Conservation (phyloP, 2,797 vertebrate genomes). For the Luscinia megarhynchos region DNA sequence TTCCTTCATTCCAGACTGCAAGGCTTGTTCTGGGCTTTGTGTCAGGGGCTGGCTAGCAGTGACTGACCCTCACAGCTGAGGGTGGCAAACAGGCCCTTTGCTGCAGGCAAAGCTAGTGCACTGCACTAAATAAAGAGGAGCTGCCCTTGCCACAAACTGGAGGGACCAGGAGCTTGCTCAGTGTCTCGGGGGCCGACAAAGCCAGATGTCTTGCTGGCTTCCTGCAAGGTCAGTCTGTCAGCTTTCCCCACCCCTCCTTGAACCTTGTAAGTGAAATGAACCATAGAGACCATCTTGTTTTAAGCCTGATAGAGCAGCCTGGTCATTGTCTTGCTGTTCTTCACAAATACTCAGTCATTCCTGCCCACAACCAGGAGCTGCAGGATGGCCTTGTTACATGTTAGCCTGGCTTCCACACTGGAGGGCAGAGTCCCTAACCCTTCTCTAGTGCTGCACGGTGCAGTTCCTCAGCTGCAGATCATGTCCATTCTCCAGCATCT, state of each 20-base stretch:
- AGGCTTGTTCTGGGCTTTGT: not conserved
- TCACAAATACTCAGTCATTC: not conserved
- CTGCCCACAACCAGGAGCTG: not conserved
- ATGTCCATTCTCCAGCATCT: not conserved
- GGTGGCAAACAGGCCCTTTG: not conserved
- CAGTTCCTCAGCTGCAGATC: not conserved
- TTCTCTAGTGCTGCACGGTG: not conserved
- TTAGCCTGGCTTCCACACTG: not conserved
- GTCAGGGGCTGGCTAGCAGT: not conserved
- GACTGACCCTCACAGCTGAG: not conserved
- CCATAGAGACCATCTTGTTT: rapidly evolving
- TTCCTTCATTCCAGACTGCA: not conserved
- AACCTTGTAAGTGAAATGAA: not conserved
- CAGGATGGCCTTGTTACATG: rapidly evolving
- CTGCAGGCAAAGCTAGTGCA: not conserved
- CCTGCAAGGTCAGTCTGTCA: not conserved
- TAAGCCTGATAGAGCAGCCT: not conserved
- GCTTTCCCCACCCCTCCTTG: not conserved
- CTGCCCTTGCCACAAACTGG: rapidly evolving
- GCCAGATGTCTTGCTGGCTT: not conserved
- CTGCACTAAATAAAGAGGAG: not conserved
- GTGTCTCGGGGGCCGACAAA: not conserved
- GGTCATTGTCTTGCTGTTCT: not conserved
- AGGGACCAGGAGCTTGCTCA: not conserved
- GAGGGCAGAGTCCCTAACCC: not conserved